Evolutionary conservation across 2,888 invertebrate genomes (phyloP), one percentile per base, ranked within the genome.

Genomic region (Uloborus plumipes): DNA sequence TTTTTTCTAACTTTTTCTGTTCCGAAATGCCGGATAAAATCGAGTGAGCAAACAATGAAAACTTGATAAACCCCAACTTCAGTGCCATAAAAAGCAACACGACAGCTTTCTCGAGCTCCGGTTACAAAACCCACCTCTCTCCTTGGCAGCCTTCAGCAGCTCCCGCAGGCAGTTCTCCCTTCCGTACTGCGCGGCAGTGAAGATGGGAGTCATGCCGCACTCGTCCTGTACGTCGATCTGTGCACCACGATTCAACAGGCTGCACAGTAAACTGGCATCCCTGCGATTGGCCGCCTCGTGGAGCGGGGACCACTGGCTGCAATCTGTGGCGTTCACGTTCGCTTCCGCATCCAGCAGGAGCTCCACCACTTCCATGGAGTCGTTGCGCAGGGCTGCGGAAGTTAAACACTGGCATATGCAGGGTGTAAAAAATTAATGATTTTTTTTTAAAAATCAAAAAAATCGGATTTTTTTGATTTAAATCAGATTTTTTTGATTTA

Each of bases 161-260:
- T 86, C 59, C 75, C 86, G 84, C 26, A 89, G 85, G 80, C 88
- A 88, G 26, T 87, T 87, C n/a, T 84, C 51, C 65, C 87, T 86
- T 3, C 89, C 88, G 82, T 86, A 87, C 75, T 89, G 88, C 14
- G 89, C 87, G 16, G 89, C 89, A 11, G 88, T 76, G 78, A 89
- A 89, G 7, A 89, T 75, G 2, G 89, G 88, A 9, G 88, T 88
- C 47, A 89, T 86, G 20, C 84, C 85, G 61, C 85, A 84, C 71
- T 85, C 82, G 70, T 87, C 86, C 71, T 73, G 78, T 13, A 74
- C 58, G 70, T 85, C 84, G n/a, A 86, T 69, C 20, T 64, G 55
- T n/a, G 86, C 86, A 55, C 84, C 84, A 4, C 74, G 70, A 58
- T 86, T 86, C 4, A 88, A 85, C 49, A 83, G 47, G 2, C 55